These are phyloP conservation scores for Capitulum mitella DNA, from an alignment of 2,888 invertebrate genomes.

Conservation along the genomic window DNA sequence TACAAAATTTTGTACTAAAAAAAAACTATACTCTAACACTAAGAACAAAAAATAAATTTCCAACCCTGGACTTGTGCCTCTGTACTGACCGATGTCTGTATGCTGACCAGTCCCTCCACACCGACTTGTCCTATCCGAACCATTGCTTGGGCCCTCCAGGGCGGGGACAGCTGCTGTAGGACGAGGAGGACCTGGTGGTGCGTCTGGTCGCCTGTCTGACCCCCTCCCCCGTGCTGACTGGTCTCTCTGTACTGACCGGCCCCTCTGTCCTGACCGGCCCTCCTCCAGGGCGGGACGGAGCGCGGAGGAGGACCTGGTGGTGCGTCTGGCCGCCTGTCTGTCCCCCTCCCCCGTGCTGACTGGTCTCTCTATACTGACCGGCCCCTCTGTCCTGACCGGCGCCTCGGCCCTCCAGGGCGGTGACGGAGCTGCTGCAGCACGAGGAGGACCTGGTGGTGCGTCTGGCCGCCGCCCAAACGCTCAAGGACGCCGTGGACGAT, in stretches of 20 bases:
- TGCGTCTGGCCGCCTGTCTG: conserved; percentile 52
- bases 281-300: conserved; percentile 54
- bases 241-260: background rate
- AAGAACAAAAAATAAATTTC: too few species aligned
- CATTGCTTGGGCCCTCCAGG: conserved; percentile 38
- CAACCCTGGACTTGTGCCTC: background rate
- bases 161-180: conserved; percentile 63
- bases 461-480: conserved; percentile 67
- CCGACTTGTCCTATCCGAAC: background rate
- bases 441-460: conserved; percentile 73
- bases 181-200: conserved; percentile 74
- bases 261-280: background rate
- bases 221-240: background rate
- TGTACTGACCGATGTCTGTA: background rate
- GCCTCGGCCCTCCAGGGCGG: conserved; percentile 46
- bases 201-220: conserved; percentile 51
- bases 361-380: background rate
- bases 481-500: conserved; percentile 78
- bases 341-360: background rate
- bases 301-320: conserved; percentile 75
- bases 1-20: too few species aligned
- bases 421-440: conserved; percentile 61
- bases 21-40: too few species aligned
- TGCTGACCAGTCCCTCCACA: background rate
- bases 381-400: background rate